phyloP scores from a whole-genome alignment of 2,797 vertebrate genomes.

The Lutjanus campechanus region DNA sequence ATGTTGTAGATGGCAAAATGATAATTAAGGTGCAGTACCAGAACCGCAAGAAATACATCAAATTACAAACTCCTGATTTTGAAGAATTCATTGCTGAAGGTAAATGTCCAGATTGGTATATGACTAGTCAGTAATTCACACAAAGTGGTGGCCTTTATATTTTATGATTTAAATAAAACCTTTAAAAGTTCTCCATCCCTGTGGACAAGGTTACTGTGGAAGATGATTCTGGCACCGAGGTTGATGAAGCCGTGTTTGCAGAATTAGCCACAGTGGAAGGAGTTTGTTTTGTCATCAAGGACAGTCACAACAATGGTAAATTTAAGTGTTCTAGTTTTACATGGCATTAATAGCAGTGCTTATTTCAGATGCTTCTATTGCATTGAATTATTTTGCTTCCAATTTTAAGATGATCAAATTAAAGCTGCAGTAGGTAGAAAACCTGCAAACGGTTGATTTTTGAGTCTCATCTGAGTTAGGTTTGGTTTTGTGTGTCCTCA shows the following conservation, averaged over 20 bases:
- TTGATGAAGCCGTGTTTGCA: slow-evolving; percentile 4
- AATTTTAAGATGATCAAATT: background rate
- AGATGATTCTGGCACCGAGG: background rate
- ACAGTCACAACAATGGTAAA: background rate
- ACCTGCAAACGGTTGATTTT: no score
- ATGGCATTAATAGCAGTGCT: background rate
- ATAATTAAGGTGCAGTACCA: background rate
- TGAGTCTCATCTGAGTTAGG: no score
- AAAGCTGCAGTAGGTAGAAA: no score
- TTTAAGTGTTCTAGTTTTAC: background rate
- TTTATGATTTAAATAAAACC: background rate
- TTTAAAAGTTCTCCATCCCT: background rate
- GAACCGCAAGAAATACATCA: slow-evolving; percentile 8
- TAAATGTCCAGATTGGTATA: background rate
- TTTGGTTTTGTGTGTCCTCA: no score
- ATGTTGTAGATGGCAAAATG: background rate
- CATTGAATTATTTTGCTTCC: background rate
- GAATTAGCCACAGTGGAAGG: background rate
- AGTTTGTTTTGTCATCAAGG: background rate
- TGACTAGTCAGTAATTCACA: background rate
- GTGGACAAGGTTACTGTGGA: background rate
- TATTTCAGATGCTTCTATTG: background rate
- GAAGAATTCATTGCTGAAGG: slow-evolving; percentile 25
- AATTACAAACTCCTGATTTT: slow-evolving; percentile 17
- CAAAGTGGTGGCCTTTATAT: background rate